Base-by-base conservation (phyloP, 1,140 invertebrate genomes). In the Drosophila tsacasi region DNA sequence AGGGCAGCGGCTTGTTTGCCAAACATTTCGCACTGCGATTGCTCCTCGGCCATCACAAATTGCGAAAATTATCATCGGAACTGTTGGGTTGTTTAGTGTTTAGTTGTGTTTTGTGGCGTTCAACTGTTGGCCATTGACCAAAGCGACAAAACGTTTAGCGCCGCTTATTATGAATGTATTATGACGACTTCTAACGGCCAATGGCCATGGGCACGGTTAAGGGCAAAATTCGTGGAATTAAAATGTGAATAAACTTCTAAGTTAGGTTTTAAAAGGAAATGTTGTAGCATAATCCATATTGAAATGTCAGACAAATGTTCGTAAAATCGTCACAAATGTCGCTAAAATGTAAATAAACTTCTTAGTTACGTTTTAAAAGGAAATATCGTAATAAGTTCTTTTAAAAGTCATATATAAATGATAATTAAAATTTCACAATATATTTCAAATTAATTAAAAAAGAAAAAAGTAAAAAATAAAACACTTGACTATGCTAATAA, bases 21-120 rank as follows among this genome's bases (percentile, higher is more conserved):
- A 82, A 86, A 82, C 83, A 82, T 68, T 85, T 72, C 57, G 66
- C 63, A 57, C 49, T 63, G 57, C 62, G 66, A 76, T 81, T 63
- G 58, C 49, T 73, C 71, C 46, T 74, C 68, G 73, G 57, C 68
- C 81, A 81, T 81, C 77, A 73, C 81, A 67, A 72, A 66, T 72
- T 49, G 60, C 30, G 46, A 59, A 19, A 58, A 71, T 81, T 69
- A 74, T 61, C 59, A 86, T 68, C 77, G 69, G 47, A 74, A 57
- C 52, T 42, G 47, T 21, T 55, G 32, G 19, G 37, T 57, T 75
- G 44, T 30, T 21, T 15, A 60, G 27, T 25, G n/a, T 37, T 49
- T 47, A 21, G 47, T 19, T 76, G 35, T 44, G 8, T 30, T 49
- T 47, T 21, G 50, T 44, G 44, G 42, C 52, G 30, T 57, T 27